These are phyloP conservation scores for Coronaproctus castanopsis DNA, from an alignment of 2,888 invertebrate species.

Conservation along the genomic window DNA sequence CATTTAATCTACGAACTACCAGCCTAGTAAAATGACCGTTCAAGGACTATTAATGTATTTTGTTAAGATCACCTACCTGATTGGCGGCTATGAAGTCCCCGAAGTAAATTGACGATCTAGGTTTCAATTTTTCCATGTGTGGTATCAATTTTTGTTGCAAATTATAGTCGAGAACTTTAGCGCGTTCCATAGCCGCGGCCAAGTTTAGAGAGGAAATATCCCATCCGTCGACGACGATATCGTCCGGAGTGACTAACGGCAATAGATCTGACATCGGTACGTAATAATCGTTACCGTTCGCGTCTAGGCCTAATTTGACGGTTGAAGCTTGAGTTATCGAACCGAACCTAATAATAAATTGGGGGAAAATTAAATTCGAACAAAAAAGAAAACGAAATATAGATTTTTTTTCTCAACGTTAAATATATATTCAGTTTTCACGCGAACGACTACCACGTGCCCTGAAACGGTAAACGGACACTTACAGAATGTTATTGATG, in stretches of 20 bases:
- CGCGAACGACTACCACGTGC: too few relatives aligned
- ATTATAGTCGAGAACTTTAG: constrained; percentile 56
- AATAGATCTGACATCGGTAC: constrained; percentile 61
- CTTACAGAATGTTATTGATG: too few relatives aligned
- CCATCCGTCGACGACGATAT: constrained; percentile 77
- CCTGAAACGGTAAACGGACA: too few relatives aligned
- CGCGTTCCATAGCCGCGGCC: constrained; percentile 68
- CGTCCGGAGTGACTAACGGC: constrained; percentile 76
- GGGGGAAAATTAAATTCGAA: too few relatives aligned
- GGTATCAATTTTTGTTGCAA: constrained; percentile 57
- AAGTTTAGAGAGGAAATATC: constrained; percentile 67
- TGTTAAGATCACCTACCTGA: too few relatives aligned
- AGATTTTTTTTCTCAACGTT: too few relatives aligned
- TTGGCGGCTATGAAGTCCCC: constrained; percentile 91
- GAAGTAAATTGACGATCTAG: constrained; percentile 68
- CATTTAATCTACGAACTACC: too few relatives aligned
- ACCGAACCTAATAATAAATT: constrained; percentile 58
- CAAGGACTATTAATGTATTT: too few relatives aligned
- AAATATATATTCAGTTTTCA: too few relatives aligned
- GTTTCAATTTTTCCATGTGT: constrained; percentile 50
- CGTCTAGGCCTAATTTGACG: constrained; percentile 53
- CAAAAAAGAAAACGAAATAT: too few relatives aligned
- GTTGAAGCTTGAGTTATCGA: constrained; percentile 85
- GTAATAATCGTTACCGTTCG: constrained; percentile 46
- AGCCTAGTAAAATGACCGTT: too few relatives aligned